Percentiles rank a stretch among this genome's conserved stretches.
Evolutionary conservation across 2,113 vertebrate genomes (phyloP).

Genomic region (Lepus americanus): DNA sequence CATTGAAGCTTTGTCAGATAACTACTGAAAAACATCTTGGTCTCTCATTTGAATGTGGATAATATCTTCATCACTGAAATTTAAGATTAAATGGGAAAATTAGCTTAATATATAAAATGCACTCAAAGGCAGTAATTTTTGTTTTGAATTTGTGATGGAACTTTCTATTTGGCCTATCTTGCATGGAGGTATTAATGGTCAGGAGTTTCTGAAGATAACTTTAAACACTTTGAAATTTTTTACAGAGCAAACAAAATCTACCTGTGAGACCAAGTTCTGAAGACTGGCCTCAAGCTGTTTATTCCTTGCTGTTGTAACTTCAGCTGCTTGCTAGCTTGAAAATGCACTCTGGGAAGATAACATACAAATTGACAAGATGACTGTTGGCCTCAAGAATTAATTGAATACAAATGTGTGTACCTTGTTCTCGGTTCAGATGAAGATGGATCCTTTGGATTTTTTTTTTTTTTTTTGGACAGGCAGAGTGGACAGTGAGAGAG

Average conservation of each 20-base stretch:
- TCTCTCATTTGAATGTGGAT: neutral
- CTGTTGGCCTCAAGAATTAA: neutral
- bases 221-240: neutral
- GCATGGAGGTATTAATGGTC: neutral
- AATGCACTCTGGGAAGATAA: neutral
- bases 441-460: neutral
- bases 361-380: neutral
- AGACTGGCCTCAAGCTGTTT: neutral
- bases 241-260: neutral
- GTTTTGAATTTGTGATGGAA: constrained; percentile 16
- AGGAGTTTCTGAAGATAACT: neutral
- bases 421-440: neutral
- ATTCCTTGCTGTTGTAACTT: neutral
- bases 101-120: neutral
- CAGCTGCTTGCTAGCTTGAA: neutral
- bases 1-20: neutral
- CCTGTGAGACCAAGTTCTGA: neutral
- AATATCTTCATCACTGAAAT: neutral
- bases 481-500: no score
- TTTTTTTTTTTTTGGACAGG: no score
- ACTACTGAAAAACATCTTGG: neutral
- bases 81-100: neutral
- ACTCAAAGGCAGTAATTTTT: neutral
- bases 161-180: neutral
- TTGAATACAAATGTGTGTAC: neutral